Evolutionary conservation across 2,797 vertebrate genomes (phyloP), one percentile per base, ranked within the genome.

Genomic region (Enoplosus armatus): DNA sequence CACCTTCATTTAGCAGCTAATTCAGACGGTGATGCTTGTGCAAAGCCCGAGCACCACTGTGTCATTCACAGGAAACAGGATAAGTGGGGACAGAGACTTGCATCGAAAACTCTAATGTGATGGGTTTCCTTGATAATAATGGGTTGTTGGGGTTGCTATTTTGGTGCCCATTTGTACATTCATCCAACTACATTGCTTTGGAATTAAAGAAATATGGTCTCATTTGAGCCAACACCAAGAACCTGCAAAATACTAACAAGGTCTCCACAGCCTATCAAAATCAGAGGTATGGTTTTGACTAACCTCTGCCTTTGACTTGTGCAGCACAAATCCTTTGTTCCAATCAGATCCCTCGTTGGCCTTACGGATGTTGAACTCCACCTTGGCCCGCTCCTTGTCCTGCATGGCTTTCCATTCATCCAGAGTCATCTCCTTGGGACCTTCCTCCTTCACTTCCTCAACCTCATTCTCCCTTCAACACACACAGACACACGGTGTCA

Each of bases 391-490:
- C 11, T 98, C 98, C 93, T 99, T 99, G 90, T 97, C 97, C 84
- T 99, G 98, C 96, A 98, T 95, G 66, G 98, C 98, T 92, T 99
- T 99, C 98, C 98, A 99, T 89, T 99, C 98, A 45, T 99, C 98
- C 94, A 99, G 94, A 87, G 98, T 99, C 98, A 99, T 99, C 85
- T 99, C 98, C 95, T 99, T 99, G 39, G 98, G 95, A 29, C 97
- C 97, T 94, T 99, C 98, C 37, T 99, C 98, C 94, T 99, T 99
- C 5, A 96, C 96, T 86, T 99, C 98, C 90, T 98, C 98, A 55
- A 93, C 97, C 93, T 99, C 98, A 51, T 99, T 99, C 90, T 99
- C 98, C 93, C 98, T 99, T 94, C 81, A 91, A 91, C 72, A 93
- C 56, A 85, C 54, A 79, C 27, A 75, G 27, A 73, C 64, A 60